Evolutionary conservation across 2,888 invertebrate genomes (phyloP).

Genomic region (Stenchaetothrips biformis): DNA sequence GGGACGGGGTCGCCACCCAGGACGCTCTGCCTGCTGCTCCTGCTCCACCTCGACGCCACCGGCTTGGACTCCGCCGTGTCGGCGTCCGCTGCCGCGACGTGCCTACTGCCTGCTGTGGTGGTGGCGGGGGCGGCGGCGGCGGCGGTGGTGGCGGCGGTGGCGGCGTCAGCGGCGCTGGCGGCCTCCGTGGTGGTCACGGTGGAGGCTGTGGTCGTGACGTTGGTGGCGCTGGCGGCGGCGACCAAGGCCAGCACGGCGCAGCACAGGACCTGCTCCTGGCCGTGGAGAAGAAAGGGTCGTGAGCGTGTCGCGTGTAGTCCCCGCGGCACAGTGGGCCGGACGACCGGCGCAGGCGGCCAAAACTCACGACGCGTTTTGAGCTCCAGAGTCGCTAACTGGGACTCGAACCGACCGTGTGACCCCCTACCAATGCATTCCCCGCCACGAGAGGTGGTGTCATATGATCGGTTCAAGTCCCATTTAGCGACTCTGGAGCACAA

Average conservation of each 20-base stretch:
- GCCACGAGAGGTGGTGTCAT: no score
- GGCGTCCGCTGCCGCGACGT: not conserved
- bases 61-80: not conserved
- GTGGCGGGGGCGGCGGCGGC: not conserved
- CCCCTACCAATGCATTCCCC: no score
- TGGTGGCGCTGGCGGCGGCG: not conserved
- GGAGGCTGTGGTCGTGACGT: not conserved
- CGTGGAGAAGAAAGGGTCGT: not conserved
- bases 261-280: slow-evolving; percentile 1
- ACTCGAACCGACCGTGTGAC: no score
- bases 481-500: no score
- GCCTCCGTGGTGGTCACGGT: not conserved
- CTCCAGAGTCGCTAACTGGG: no score
- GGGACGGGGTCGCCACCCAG: no score
- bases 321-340: no score
- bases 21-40: not conserved
- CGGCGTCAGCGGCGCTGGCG: not conserved
- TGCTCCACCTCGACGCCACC: not conserved
- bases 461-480: no score
- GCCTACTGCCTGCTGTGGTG: not conserved
- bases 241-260: not conserved
- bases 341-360: no score
- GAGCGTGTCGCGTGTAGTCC: no score
- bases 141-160: not conserved
- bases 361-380: no score